phyloP scores from a whole-genome alignment of 2,888 invertebrate genomes.

The Eristalinus sepulchralis region DNA sequence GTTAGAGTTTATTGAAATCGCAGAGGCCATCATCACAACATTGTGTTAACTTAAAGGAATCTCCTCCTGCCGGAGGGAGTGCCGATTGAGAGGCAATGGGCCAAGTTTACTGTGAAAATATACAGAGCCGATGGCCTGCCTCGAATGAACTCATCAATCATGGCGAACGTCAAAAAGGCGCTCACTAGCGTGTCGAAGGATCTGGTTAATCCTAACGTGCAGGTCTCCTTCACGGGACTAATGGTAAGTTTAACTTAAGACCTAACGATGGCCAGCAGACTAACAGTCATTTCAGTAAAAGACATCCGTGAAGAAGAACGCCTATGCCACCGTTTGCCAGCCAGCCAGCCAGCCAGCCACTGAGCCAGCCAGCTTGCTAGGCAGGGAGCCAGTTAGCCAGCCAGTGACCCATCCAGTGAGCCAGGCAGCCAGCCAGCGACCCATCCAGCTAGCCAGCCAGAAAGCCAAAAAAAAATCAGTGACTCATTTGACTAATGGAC shows the following conservation, averaged over 20 bases:
- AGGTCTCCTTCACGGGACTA: conserved; percentile 94
- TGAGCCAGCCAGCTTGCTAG: too few relatives aligned
- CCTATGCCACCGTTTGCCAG: conserved; percentile 92
- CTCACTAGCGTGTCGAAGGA: conserved; percentile 93
- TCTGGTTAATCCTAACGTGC: conserved; percentile 93
- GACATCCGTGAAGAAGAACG: conserved; percentile 91
- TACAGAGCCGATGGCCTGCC: conserved; percentile 94
- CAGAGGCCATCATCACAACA: background rate
- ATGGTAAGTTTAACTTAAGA: conserved; percentile 83
- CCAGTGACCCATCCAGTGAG: too few relatives aligned
- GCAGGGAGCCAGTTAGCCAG: too few relatives aligned
- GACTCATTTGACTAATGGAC: too few relatives aligned
- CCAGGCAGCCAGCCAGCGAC: too few relatives aligned
- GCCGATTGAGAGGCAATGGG: conserved; percentile 91
- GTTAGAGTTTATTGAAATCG: conserved; percentile 74
- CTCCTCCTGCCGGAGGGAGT: conserved; percentile 94
- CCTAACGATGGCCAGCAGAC: background rate
- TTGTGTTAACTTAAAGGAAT: conserved; percentile 84
- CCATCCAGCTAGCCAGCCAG: too few relatives aligned
- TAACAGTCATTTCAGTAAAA: conserved; percentile 84
- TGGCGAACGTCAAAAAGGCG: conserved; percentile 94
- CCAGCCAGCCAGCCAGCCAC: too few relatives aligned
- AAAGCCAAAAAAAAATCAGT: too few relatives aligned
- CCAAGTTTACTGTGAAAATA: conserved; percentile 89
- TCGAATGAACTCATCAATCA: conserved; percentile 93